Conservation (phyloP, 1,140 invertebrate species). For the Colletes latitarsis region DNA sequence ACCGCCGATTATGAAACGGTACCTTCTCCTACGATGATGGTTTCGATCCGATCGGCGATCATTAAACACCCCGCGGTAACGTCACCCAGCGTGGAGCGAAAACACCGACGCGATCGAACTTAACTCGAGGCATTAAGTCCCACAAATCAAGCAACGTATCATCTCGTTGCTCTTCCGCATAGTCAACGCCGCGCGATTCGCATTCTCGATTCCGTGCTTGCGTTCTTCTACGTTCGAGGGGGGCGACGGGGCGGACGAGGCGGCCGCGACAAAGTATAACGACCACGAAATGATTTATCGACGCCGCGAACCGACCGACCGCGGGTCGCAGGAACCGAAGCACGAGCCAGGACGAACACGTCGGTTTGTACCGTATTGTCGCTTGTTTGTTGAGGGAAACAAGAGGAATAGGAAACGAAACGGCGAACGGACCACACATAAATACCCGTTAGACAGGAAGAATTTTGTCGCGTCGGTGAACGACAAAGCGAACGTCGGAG, state of each 20-base stretch:
- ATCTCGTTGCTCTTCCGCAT: slow-evolving; percentile 48
- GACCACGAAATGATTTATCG: slow-evolving; percentile 49
- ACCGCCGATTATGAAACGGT: slow-evolving; percentile 27
- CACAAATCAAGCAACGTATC: slow-evolving; percentile 63
- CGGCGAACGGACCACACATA: slow-evolving; percentile 18
- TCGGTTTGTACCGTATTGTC: slow-evolving; percentile 48
- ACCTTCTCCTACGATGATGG: neutral
- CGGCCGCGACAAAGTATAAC: slow-evolving; percentile 50
- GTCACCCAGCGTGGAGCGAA: neutral
- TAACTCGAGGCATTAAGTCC: slow-evolving; percentile 1
- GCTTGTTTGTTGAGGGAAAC: slow-evolving; percentile 49
- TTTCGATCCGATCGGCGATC: slow-evolving; percentile 15
- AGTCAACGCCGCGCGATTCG: slow-evolving; percentile 27
- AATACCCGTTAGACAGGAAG: slow-evolving; percentile 4
- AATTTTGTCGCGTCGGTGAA: neutral
- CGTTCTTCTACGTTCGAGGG: slow-evolving; percentile 15
- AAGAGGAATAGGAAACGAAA: slow-evolving; percentile 33
- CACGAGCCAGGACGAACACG: slow-evolving; percentile 17
- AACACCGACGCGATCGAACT: neutral
- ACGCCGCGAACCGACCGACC: neutral
- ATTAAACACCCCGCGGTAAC: slow-evolving; percentile 18
- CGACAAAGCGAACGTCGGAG: neutral
- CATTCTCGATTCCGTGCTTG: slow-evolving; percentile 20
- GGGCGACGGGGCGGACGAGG: neutral
- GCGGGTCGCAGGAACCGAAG: neutral